phyloP scores from a whole-genome alignment of 2,113 vertebrate species.

The Paradisaea rubra region DNA sequence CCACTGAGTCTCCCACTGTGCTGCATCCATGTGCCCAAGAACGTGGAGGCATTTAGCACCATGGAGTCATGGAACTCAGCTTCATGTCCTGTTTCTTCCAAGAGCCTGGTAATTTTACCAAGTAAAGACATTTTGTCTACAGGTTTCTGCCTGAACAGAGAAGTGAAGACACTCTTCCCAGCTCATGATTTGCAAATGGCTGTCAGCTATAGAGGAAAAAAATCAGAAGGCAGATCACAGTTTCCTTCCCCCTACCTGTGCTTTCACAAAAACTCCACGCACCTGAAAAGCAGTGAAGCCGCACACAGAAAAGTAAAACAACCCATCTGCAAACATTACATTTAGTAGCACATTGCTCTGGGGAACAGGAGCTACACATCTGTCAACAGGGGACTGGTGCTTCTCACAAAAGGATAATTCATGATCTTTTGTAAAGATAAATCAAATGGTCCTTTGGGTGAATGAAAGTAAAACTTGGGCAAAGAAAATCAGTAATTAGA shows the following conservation, averaged over 20 bases:
- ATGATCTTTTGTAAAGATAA: background rate
- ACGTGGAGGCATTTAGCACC: rapidly evolving
- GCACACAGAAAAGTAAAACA: background rate
- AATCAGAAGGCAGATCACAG: background rate
- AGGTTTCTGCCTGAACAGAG: background rate
- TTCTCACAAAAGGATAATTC: background rate
- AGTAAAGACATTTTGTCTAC: background rate
- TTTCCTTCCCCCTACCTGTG: background rate
- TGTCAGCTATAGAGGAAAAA: background rate
- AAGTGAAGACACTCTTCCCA: background rate
- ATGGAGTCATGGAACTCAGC: rapidly evolving
- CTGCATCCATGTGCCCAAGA: background rate
- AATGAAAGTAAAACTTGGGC: background rate
- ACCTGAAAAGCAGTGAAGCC: background rate
- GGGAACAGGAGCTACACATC: background rate
- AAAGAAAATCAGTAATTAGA: background rate
- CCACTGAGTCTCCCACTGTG: rapidly evolving
- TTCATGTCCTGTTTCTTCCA: background rate
- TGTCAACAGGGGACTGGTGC: background rate
- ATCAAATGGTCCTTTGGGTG: background rate
- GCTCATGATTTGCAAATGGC: background rate
- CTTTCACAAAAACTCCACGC: background rate
- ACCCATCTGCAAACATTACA: background rate
- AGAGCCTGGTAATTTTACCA: background rate
- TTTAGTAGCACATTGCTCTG: background rate